A percentile compares a stretch with the other conserved stretches of the same genome.
Evolutionary conservation across 2,797 vertebrate species (phyloP).

Genomic region (Gambelia wislizenii): DNA sequence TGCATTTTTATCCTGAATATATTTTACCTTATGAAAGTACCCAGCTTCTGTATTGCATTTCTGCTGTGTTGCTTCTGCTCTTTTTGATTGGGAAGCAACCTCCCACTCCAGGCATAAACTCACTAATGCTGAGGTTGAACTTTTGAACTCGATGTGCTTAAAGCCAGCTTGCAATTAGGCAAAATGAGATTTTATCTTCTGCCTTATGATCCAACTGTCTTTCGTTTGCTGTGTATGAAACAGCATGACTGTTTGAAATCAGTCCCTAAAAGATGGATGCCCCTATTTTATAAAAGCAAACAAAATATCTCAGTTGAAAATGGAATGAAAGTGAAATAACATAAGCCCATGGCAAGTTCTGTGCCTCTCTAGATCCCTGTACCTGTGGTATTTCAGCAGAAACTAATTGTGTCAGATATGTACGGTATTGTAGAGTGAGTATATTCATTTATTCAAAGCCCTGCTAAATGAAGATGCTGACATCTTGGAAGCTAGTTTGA

Average conservation of each 20-base stretch:
- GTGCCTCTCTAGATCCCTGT: slow-evolving; percentile 1
- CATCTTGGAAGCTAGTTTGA: not conserved
- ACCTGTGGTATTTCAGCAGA: not conserved
- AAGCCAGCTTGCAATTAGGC: slow-evolving; percentile 25
- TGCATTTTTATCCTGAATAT: not conserved
- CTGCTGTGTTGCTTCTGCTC: not conserved
- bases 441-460: not conserved
- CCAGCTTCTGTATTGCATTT: not conserved
- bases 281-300: not conserved
- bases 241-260: not conserved
- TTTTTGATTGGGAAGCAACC: not conserved
- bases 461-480: not conserved
- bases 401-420: not conserved
- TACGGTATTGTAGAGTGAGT: slow-evolving; percentile 14
- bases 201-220: not conserved
- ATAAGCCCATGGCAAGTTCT: not conserved
- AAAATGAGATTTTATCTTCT: slow-evolving; percentile 36
- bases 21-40: not conserved
- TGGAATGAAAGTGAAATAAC: slow-evolving; percentile 33
- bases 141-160: slow-evolving; percentile 25
- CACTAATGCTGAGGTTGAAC: slow-evolving; percentile 21
- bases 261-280: not conserved
- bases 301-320: not conserved
- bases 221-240: slow-evolving; percentile 27
- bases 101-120: not conserved